These are phyloP conservation scores for Ivindomyrus marchei DNA, from an alignment of 2,113 vertebrate genomes.

Conservation along the genomic window DNA sequence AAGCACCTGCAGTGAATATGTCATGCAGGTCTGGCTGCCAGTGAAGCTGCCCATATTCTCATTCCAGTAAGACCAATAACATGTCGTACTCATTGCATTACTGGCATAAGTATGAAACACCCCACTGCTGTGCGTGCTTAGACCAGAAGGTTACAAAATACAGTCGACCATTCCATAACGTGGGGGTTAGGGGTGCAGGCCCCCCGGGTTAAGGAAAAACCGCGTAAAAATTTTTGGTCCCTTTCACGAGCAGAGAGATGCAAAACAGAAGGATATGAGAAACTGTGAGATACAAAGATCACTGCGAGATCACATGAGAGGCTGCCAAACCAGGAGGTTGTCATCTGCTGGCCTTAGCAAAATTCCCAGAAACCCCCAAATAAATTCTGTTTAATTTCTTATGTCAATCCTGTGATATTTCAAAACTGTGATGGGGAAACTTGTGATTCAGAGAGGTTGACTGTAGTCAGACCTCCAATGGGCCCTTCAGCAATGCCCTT, in stretches of 20 bases:
- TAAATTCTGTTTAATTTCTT: neutral
- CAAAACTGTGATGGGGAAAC: neutral
- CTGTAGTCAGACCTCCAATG: neutral
- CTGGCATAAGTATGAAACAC: neutral
- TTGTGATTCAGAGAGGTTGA: neutral
- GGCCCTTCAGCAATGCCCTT: neutral
- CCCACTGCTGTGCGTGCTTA: neutral
- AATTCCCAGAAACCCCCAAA: neutral
- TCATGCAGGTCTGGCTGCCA: neutral
- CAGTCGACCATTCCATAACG: neutral
- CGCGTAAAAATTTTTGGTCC: fast-evolving
- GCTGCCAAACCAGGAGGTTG: neutral
- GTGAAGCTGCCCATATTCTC: neutral
- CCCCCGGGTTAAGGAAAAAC: neutral
- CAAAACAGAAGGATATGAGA: neutral
- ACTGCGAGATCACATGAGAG: neutral
- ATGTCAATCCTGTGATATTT: neutral
- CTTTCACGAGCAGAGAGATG: neutral
- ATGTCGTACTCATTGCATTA: neutral
- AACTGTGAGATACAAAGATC: neutral
- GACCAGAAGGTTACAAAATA: neutral
- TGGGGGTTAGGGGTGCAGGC: neutral
- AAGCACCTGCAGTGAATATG: neutral
- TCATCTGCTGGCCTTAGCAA: neutral
- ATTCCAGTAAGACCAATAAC: neutral